Base-by-base conservation (phyloP, 2,113 vertebrate species). In the Sterrhoptilus dennistouni region DNA sequence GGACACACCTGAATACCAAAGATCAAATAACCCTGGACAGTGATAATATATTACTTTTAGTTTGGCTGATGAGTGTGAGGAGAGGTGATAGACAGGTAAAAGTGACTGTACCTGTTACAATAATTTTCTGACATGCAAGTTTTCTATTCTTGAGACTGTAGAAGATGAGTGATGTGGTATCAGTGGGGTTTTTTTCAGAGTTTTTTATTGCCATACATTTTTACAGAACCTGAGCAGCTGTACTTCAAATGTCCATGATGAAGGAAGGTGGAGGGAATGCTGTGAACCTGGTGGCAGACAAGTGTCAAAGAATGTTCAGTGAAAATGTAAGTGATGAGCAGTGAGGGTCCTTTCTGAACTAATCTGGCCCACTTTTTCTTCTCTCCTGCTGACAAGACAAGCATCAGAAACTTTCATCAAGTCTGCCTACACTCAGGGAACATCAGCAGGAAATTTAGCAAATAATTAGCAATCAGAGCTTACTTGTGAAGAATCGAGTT, bases 381-480 rank as follows among this genome's bases (percentile, higher is more conserved):
- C 87, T 96, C 93, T 85, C 91, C 90, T 83, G 92, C 88, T 96
- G 95, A 75, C 56, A 96, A 91, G 57, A 85, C 61, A 90, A 93
- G 68, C 5, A 0, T 81, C 64, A 89, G 88, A 93, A 93, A 90
- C 92, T 94, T 96, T 94, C 92, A 96, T 92, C 79, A 96, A 90
- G 90, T 49, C 83, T 93, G 83, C 72, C 71, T 81, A 89, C 68
- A 86, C 72, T 88, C 75, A 83, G 63, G 59, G 47, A 96, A 75
- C 63, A 96, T 66, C 95, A 96, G 92, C 88, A 93, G 92, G 95
- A 94, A 92, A 94, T 91, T 80, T 86, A 93, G 60, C 63, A 95
- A 95, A 86, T 94, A 96, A 96, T 96, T 94, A 96, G 95, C 85
- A 96, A 94, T 94, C 90, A 95, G 75, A 90, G 56, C 80, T 96